Conservation (phyloP, 2,113 vertebrate species). For the Urocolius indicus region DNA sequence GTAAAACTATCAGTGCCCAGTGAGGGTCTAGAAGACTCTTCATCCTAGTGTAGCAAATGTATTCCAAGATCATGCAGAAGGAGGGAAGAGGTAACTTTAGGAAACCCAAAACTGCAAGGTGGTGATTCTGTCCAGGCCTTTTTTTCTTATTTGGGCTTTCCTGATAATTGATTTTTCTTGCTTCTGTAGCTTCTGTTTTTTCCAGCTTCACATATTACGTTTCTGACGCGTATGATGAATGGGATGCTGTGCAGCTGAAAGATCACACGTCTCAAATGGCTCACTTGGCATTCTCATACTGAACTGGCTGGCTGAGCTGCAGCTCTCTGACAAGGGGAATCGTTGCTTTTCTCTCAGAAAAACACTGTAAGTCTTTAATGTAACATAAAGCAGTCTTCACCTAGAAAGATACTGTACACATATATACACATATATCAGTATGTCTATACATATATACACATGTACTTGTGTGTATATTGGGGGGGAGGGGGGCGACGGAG, state of each 20-base stretch:
- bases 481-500: no score
- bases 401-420: neutral
- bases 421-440: neutral
- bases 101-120: neutral
- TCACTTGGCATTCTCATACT: neutral
- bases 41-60: neutral
- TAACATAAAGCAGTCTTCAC: neutral
- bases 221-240: neutral
- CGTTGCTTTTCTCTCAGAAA: neutral
- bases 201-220: neutral
- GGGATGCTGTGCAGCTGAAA: neutral
- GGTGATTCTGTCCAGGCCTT: neutral
- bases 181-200: constrained; percentile 14
- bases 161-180: constrained; percentile 12
- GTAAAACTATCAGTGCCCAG: neutral
- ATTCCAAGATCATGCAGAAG: neutral
- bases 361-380: neutral
- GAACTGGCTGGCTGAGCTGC: neutral
- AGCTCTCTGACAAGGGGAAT: neutral
- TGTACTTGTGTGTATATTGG: fast-evolving
- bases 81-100: neutral
- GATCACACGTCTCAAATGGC: neutral
- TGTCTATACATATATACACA: fast-evolving
- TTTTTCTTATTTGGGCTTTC: neutral
- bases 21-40: neutral